A percentile compares a stretch with the other conserved stretches of the same genome.
These are phyloP conservation scores for Phrynocephalus forsythii DNA, from an alignment of 2,797 vertebrate species.

Conservation along the genomic window DNA sequence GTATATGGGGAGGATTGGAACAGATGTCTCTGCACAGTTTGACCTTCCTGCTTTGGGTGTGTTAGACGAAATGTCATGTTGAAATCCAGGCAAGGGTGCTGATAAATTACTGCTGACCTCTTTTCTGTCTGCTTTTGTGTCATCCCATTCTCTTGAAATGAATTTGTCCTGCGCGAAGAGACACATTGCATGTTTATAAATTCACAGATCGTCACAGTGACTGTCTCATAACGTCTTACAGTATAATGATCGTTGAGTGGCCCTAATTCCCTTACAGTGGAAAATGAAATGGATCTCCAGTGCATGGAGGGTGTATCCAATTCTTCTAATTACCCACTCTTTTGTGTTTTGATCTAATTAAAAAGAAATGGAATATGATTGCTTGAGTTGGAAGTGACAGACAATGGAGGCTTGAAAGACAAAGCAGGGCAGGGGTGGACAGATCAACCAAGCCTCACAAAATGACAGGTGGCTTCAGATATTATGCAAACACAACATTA, in stretches of 20 bases:
- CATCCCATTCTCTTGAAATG: neutral
- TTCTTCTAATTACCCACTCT: neutral
- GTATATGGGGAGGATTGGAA: neutral
- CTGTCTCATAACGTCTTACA: neutral
- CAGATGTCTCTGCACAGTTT: neutral
- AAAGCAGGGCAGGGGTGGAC: neutral
- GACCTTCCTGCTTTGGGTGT: neutral
- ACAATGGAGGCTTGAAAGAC: neutral
- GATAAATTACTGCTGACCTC: neutral
- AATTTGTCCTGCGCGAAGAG: neutral
- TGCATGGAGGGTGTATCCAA: neutral
- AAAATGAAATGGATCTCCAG: conserved; percentile 22
- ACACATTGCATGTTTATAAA: neutral
- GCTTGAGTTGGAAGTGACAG: neutral
- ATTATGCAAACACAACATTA: neutral
- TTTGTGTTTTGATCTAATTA: neutral
- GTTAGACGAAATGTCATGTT: neutral
- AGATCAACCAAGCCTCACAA: neutral
- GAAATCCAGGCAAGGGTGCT: neutral
- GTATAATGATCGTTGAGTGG: neutral
- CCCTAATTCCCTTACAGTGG: neutral
- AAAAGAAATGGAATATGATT: neutral
- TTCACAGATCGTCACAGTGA: neutral
- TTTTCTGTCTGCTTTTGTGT: neutral
- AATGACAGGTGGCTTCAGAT: neutral